A percentile compares a stretch with the other conserved stretches of the same genome.
Conservation (phyloP, 1,140 invertebrate species). For the Helicoverpa zea region DNA sequence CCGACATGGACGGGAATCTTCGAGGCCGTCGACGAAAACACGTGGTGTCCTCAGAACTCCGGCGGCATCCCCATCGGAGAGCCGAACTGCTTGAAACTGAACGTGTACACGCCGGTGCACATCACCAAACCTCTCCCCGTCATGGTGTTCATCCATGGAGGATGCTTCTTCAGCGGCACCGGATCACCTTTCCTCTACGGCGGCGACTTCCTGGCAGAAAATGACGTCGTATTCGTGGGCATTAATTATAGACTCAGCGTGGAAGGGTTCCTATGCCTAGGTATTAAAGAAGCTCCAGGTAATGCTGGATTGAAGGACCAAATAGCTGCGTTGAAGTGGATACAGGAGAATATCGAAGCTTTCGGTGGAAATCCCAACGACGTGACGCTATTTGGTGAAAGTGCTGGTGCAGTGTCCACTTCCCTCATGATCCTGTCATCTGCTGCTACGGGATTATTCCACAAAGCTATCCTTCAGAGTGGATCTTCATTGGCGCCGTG, state of each 20-base stretch:
- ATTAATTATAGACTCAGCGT: conserved; percentile 90
- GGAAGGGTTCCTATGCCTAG: conserved; percentile 89
- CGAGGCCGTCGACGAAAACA: conserved; percentile 82
- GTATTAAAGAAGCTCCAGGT: conserved; percentile 87
- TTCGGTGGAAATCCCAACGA: conserved; percentile 84
- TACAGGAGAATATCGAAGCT: conserved; percentile 86
- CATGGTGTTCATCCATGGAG: conserved; percentile 90
- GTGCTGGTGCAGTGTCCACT: conserved; percentile 81
- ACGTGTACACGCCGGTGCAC: conserved; percentile 91
- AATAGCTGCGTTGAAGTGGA: conserved; percentile 87
- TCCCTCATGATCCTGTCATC: conserved; percentile 80
- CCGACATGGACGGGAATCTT: conserved; percentile 83
- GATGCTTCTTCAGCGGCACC: conserved; percentile 88
- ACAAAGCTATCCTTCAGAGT: conserved; percentile 88
- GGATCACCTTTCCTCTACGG: conserved; percentile 86
- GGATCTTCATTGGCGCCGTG: conserved; percentile 90
- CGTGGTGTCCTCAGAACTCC: conserved; percentile 74
- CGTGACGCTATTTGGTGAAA: conserved; percentile 84
- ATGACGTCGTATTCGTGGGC: conserved; percentile 89
- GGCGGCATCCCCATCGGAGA: conserved; percentile 80
- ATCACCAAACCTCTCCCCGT: conserved; percentile 80
- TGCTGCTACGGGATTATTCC: conserved; percentile 75
- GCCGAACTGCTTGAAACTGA: conserved; percentile 94
- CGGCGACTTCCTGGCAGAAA: conserved; percentile 88
- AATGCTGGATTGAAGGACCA: conserved; percentile 89